These are phyloP conservation scores for Phania funesta DNA, from an alignment of 2,888 invertebrate species.

Conservation along the genomic window DNA sequence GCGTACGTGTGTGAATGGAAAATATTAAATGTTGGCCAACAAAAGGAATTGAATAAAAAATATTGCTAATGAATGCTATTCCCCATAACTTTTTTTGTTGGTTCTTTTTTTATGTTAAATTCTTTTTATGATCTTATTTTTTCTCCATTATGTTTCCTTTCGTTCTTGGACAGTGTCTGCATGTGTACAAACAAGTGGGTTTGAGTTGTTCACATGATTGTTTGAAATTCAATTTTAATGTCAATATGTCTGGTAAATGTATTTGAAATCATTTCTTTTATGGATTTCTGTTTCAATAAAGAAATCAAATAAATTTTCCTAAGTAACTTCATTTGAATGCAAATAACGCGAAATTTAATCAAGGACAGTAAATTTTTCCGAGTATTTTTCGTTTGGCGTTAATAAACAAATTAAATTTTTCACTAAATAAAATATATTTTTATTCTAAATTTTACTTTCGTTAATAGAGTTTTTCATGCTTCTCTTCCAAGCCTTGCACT, in stretches of 20 bases:
- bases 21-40: conserved; percentile 50
- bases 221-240: conserved; percentile 58
- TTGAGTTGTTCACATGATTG: conserved; percentile 8
- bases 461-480: no score
- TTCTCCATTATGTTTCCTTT: conserved; percentile 11
- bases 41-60: conserved; percentile 46
- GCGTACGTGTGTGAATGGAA: neutral
- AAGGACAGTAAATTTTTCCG: no score
- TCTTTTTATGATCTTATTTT: conserved; percentile 29
- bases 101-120: conserved; percentile 42
- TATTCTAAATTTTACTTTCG: no score
- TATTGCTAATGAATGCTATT: conserved; percentile 62
- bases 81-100: conserved; percentile 38
- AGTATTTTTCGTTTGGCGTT: no score
- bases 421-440: no score
- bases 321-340: neutral
- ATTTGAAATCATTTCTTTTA: conserved; percentile 20
- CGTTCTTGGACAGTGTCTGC: neutral
- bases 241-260: conserved; percentile 54
- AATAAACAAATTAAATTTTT: no score
- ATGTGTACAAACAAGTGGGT: conserved; percentile 15
- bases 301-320: neutral
- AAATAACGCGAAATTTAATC: no score
- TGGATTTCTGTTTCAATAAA: neutral
- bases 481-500: no score